Evolutionary conservation across 2,113 vertebrate genomes (phyloP).

Genomic region (Chloropsis cyanopogon): DNA sequence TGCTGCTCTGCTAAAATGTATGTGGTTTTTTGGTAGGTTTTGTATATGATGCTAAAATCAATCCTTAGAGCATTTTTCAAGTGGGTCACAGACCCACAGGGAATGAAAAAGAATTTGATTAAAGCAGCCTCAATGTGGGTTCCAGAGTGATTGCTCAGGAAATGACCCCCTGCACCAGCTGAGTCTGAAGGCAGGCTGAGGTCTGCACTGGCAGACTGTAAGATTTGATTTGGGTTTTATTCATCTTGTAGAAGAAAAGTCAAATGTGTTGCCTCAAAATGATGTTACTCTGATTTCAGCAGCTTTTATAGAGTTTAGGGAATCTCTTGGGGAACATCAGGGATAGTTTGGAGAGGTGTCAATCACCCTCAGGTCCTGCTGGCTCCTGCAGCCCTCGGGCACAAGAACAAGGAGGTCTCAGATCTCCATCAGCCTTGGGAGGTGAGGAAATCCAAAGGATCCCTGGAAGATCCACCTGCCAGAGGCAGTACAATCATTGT

Average conservation of each 20-base stretch:
- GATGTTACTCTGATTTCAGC: background rate
- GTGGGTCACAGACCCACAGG: background rate
- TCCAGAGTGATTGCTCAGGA: background rate
- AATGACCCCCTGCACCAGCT: background rate
- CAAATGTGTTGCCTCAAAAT: background rate
- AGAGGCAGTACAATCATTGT: background rate
- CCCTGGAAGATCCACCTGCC: background rate
- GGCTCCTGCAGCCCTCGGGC: background rate
- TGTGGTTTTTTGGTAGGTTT: background rate
- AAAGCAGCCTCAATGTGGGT: background rate
- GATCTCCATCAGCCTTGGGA: background rate
- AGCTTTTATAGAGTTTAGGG: background rate
- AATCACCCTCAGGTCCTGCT: background rate
- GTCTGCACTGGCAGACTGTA: background rate
- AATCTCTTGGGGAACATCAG: background rate
- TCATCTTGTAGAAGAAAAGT: background rate
- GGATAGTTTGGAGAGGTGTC: background rate
- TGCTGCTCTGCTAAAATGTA: background rate
- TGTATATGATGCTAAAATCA: background rate
- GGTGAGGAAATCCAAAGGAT: background rate
- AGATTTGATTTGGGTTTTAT: background rate
- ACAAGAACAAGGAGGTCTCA: background rate
- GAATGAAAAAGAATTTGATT: background rate
- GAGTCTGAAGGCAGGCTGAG: background rate
- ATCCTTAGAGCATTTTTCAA: background rate